Base-by-base conservation (phyloP, 2,113 vertebrate genomes). In the Machaerirhynchus nigripectus region DNA sequence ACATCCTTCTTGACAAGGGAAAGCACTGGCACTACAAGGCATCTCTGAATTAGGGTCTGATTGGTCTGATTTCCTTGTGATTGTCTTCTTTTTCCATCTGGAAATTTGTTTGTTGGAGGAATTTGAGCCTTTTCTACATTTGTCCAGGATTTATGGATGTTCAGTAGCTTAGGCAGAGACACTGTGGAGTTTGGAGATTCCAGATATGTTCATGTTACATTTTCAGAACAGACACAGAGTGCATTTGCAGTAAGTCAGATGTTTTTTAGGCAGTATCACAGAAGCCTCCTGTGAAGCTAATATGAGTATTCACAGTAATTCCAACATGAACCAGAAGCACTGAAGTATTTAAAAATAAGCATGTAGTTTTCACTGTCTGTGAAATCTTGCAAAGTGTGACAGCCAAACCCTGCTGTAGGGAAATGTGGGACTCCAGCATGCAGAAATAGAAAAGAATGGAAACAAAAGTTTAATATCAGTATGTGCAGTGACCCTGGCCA, bases 31-130 rank as follows among this genome's bases (percentile, higher is more conserved):
- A 53, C 31, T 87, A 46, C 39, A 65, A 69, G 31, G 18, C 39
- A 44, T 87, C 68, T 75, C 74, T 78, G 49, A 52, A 52, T 71
- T 56, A 42, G 31, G 49, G 26, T 77, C 55, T 67, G 37, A 18
- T 39, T 59, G 16, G 12, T 73, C 64, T 73, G 52, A 50, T 63
- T 73, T 91, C 28, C 39, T 39, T 59, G 16, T 35, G 23, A 42
- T 13, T 35, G 3, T 55, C 35, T 22, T 83, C n/a, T 90, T 92
- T 94, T 90, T 87, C 90, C 79, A 71, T 93, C 68, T 89, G 89
- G 80, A 90, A 90, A 31, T 93, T n/a, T 93, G 31, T 84, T 88
- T 92, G n/a, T 50, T 74, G 76, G 52, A 86, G 35, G 60, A 92
- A 89, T 81, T 90, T 26, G 42, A 74, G 47, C 57, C 5, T 17